These are phyloP conservation scores for Pycnonotus jocosus DNA, from an alignment of 2,113 vertebrate genomes.

Conservation along the genomic window DNA sequence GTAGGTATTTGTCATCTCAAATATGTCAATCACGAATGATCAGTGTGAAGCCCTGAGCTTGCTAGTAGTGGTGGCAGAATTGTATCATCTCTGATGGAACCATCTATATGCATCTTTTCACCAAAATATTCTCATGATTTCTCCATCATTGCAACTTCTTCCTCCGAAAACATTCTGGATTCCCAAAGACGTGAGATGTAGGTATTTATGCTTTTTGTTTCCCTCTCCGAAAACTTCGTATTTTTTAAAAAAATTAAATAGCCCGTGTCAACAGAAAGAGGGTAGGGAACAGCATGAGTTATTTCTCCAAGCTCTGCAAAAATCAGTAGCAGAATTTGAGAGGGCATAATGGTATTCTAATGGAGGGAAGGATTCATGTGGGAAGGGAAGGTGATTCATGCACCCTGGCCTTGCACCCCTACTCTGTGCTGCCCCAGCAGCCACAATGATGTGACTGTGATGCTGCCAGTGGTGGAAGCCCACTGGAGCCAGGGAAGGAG, in stretches of 20 bases:
- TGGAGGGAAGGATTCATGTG: background rate
- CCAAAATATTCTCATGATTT: background rate
- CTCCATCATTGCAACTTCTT: background rate
- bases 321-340: background rate
- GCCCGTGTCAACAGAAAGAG: background rate
- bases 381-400: rapidly evolving
- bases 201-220: background rate
- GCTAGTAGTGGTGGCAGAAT: background rate
- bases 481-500: background rate
- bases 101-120: background rate
- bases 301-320: background rate
- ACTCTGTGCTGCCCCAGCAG: background rate
- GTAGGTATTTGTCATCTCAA: background rate
- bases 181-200: background rate
- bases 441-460: background rate
- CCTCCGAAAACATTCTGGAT: background rate
- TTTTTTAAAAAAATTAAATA: background rate
- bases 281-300: background rate
- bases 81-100: background rate
- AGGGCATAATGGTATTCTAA: background rate
- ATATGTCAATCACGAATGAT: background rate
- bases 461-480: background rate
- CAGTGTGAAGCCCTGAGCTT: background rate
- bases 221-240: background rate
- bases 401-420: background rate